These are phyloP conservation scores for Himalopsyche phryganea DNA, from an alignment of 1,140 invertebrate species.

Conservation along the genomic window DNA sequence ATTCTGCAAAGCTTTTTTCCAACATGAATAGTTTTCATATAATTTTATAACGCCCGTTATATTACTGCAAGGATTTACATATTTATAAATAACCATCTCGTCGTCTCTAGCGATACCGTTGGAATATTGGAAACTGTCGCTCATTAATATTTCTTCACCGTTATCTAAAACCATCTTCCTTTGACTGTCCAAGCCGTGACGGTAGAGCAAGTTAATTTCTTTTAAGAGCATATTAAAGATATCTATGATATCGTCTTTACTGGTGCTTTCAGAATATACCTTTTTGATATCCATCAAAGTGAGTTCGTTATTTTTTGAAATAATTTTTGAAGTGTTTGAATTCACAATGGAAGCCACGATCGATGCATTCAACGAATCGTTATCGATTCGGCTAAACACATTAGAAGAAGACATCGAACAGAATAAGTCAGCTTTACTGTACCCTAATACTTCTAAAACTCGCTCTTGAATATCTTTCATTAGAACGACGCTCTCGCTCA, in stretches of 20 bases:
- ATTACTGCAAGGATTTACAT: conserved; percentile 3
- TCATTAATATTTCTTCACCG: conserved; percentile 11
- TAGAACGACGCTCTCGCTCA: conserved; percentile 3
- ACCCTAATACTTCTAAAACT: conserved; percentile 1
- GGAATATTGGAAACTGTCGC: conserved; percentile 1
- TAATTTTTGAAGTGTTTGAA: conserved; percentile 7
- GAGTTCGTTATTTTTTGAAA: not conserved
- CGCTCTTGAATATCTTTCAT: conserved; percentile 9
- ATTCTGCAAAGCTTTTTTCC: conserved; percentile 1
- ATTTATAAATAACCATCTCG: conserved; percentile 2
- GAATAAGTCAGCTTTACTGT: not conserved
- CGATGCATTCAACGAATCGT: conserved; percentile 6
- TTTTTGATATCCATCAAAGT: conserved; percentile 9
- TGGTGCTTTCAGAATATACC: conserved; percentile 6
- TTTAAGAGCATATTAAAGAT: not conserved
- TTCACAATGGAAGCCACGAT: conserved; percentile 3
- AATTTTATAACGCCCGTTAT: not conserved
- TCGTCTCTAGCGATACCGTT: not conserved
- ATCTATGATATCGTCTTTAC: conserved; percentile 8
- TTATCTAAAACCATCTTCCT: conserved; percentile 14
- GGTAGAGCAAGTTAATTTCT: conserved; percentile 7
- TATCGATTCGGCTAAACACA: not conserved
- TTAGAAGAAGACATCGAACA: not conserved
- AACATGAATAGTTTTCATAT: not conserved
- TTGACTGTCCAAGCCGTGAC: conserved; percentile 3